Evolutionary conservation across 2,113 vertebrate genomes (phyloP), one percentile per base, ranked within the genome.

Genomic region (Grallaria varia): DNA sequence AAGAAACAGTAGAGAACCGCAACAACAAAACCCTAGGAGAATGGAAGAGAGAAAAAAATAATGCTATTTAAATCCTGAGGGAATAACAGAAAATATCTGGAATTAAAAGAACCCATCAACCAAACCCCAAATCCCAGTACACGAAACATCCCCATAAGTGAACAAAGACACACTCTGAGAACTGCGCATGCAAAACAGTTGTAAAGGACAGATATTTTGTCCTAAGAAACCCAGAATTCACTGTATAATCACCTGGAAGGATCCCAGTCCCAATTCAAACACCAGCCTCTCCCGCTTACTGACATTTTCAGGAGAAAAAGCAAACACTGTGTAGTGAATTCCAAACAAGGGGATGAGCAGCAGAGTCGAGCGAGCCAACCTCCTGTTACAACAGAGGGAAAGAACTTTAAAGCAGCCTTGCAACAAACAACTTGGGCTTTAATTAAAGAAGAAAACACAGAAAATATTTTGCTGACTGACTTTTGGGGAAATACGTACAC

Each of bases 291-390:
- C 99, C 91, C 98, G 90, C 97, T 99, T 99, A 97, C 99, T 99
- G 97, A 99, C 99, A 4, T 99, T 99, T 97, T 99, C 99, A 3
- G 99, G 99, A 37, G 99, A 99, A 97, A 99, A 99, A 96, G 99
- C 99, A 44, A 99, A 99, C 60, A 99, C 99, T 1, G 99, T 99
- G 98, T 99, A 99, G 97, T 99, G 99, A 97, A 99, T 99, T 87
- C 99, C 99, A 49, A 99, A 99, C 59, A 99, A 96, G 4, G 99
- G 99, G 95, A 99, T 99, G 95, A 99, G 99, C 93, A 99, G 98
- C 77, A 99, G 98, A 3, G 99, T 99, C 88, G 99, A 99, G 37
- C 99, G 98, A 30, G 99, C 99, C 97, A 99, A 97, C 63, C 99
- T 98, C 97, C 99, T 99, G 97, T 94, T 25, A 20, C 55, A 84